A percentile compares a stretch with the other conserved stretches of the same genome.
Conservation (phyloP, 1,140 invertebrate genomes). For the Drosophila persimilis region DNA sequence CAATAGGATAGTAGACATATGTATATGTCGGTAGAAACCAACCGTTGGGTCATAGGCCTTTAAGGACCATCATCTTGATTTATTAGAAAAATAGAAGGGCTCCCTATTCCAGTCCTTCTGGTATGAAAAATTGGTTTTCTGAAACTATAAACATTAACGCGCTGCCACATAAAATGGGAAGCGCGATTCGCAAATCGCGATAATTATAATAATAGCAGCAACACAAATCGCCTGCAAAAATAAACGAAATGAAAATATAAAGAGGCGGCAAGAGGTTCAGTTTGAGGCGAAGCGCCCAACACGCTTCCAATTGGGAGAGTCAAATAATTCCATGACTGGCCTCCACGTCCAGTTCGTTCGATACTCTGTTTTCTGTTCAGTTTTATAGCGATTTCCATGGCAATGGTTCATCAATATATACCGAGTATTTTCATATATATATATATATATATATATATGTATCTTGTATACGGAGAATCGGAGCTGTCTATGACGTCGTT, state of each 20-base stretch:
- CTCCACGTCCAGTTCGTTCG: constrained; percentile 22
- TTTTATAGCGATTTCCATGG: constrained; percentile 53
- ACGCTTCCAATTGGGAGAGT: constrained; percentile 74
- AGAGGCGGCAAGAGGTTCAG: constrained; percentile 22
- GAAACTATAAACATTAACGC: constrained; percentile 53
- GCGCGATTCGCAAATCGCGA: constrained; percentile 47
- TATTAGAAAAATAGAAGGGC: no score
- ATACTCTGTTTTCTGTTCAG: constrained; percentile 40
- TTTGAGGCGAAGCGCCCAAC: constrained; percentile 53
- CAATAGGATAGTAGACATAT: no score
- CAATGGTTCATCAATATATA: constrained; percentile 31
- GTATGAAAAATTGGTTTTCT: no score
- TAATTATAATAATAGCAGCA: constrained; percentile 67
- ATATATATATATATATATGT: constrained; percentile 10
- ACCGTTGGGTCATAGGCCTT: no score
- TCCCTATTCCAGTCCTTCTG: no score
- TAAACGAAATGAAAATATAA: constrained; percentile 77
- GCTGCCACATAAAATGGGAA: constrained; percentile 33
- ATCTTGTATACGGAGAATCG: constrained; percentile 22
- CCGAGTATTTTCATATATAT: constrained; percentile 5
- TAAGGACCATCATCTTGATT: no score
- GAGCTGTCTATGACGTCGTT: constrained; percentile 57
- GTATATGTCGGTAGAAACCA: no score
- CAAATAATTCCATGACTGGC: constrained; percentile 15
- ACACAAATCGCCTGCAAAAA: constrained; percentile 51